Conservation (phyloP, 2,888 invertebrate species). For the Salticus scenicus region DNA sequence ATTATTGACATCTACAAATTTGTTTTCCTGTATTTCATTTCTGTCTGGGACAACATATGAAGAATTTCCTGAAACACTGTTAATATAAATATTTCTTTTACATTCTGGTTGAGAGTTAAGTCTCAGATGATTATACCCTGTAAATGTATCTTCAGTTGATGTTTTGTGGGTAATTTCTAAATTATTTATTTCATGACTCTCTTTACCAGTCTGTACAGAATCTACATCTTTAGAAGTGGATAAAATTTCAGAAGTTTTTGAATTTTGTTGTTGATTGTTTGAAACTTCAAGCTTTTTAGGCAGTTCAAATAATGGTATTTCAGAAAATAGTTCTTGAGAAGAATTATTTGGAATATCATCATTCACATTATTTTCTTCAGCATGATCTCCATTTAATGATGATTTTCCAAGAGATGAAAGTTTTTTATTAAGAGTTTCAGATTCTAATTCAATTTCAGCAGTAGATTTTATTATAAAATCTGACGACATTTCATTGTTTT, state of each 20-base stretch:
- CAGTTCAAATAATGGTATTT: not conserved
- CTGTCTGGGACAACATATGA: slow-evolving; percentile 33
- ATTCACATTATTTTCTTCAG: not conserved
- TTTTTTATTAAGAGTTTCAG: not conserved
- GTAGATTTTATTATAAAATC: not conserved
- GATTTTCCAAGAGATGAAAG: not conserved
- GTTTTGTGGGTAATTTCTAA: not conserved
- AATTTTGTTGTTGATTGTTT: not conserved
- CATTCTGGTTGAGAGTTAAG: slow-evolving; percentile 32
- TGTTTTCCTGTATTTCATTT: not conserved
- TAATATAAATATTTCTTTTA: slow-evolving; percentile 40
- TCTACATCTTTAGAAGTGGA: not conserved
- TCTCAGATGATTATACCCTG: slow-evolving; percentile 32
- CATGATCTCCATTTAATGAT: not conserved
- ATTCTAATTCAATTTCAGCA: not conserved
- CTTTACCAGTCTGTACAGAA: not conserved
- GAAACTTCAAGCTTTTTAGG: too few species aligned
- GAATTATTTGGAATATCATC: not conserved
- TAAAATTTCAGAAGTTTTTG: not conserved
- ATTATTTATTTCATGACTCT: not conserved
- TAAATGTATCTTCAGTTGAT: not conserved
- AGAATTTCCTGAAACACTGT: slow-evolving; percentile 61
- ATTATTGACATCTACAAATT: not conserved
- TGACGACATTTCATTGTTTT: not conserved
- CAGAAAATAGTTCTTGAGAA: not conserved